Conservation (phyloP, 2,888 invertebrate genomes). For the Alsophila aescularia region DNA sequence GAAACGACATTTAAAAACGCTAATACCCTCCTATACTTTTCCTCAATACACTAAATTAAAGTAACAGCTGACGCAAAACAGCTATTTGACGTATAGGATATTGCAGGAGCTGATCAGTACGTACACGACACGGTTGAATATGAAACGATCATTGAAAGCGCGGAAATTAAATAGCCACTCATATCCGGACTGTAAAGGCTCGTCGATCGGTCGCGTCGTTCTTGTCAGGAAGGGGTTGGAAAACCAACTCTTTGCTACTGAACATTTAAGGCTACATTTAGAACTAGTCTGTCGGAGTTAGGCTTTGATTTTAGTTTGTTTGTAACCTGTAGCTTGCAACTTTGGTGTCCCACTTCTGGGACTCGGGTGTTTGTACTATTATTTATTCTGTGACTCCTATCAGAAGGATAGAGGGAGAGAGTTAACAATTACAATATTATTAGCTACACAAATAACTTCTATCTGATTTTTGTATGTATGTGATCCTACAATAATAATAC, state of each 20-base stretch:
- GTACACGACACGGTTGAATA: constrained; percentile 52
- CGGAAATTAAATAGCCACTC: constrained; percentile 82
- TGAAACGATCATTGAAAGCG: constrained; percentile 72
- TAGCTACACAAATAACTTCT: no score
- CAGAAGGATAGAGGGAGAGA: no score
- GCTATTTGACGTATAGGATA: constrained; percentile 39
- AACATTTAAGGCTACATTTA: constrained; percentile 1
- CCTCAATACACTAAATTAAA: neutral
- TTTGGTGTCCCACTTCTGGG: no score
- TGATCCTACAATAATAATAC: no score
- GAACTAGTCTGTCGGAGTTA: neutral
- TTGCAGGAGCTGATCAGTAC: constrained; percentile 55
- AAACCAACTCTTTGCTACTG: constrained; percentile 12
- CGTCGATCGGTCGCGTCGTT: constrained; percentile 25
- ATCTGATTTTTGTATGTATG: no score
- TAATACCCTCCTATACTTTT: no score
- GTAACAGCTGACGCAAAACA: constrained; percentile 16
- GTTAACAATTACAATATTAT: no score
- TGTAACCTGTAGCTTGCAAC: constrained; percentile 1
- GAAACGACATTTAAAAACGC: no score
- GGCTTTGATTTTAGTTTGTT: constrained; percentile 1
- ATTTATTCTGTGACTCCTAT: no score
- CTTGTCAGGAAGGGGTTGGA: neutral
- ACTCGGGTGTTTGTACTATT: no score
- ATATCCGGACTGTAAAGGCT: constrained; percentile 71